phyloP scores from a whole-genome alignment of 2,888 invertebrate species.

The Norana najaformis region DNA sequence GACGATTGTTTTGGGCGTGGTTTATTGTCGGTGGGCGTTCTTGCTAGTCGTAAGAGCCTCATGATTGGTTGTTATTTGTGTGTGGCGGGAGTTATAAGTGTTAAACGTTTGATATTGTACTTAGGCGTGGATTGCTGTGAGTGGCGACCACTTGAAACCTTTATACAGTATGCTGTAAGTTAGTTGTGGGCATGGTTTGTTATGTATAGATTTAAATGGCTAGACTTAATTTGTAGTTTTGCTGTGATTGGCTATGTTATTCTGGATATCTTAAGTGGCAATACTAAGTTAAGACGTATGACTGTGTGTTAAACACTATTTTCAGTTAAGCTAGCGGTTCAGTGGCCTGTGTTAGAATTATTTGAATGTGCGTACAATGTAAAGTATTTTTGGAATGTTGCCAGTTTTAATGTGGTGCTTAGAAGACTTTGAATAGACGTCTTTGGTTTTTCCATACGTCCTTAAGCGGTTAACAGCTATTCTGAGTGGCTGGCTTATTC shows the following conservation, averaged over 20 bases:
- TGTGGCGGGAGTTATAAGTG: too few relatives aligned
- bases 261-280: neutral
- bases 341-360: neutral
- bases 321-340: too few relatives aligned
- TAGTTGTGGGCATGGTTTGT: neutral
- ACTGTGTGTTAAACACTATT: too few relatives aligned
- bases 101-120: too few relatives aligned
- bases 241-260: neutral
- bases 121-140: too few relatives aligned
- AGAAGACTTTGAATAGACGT: neutral
- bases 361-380: neutral
- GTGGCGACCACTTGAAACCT: too few relatives aligned
- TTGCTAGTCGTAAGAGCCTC: neutral
- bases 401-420: neutral
- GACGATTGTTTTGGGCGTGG: neutral
- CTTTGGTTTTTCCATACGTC: neutral
- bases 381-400: neutral
- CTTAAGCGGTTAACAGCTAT: too few relatives aligned
- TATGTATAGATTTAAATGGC: neutral
- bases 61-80: neutral
- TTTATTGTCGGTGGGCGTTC: neutral
- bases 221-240: neutral
- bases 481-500: too few relatives aligned
- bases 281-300: neutral
- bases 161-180: neutral